Conservation (phyloP, 2,797 vertebrate genomes). For the Chiroxiphia lanceolata region DNA sequence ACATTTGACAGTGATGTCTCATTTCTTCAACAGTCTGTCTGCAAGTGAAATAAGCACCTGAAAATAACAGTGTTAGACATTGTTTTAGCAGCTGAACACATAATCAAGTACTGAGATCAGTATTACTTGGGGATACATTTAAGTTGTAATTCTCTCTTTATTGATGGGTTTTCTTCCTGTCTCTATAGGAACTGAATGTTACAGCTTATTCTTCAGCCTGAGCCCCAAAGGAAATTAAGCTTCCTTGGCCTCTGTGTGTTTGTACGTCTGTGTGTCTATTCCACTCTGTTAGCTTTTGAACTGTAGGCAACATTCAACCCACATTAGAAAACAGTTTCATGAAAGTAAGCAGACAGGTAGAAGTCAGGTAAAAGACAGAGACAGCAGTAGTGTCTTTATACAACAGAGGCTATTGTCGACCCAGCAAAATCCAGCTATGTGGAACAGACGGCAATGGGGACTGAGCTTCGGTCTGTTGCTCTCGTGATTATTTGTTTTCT, state of each 20-base stretch:
- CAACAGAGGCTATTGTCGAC: neutral
- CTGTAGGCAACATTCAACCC: neutral
- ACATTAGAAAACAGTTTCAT: neutral
- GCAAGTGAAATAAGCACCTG: neutral
- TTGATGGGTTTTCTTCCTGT: neutral
- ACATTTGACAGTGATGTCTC: neutral
- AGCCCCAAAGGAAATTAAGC: neutral
- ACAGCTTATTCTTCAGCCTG: neutral
- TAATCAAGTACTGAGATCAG: neutral
- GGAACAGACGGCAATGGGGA: neutral
- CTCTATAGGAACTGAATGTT: neutral
- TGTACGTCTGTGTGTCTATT: neutral
- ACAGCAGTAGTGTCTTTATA: neutral
- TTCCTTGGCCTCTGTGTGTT: neutral
- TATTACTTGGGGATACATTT: neutral
- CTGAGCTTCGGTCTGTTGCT: neutral
- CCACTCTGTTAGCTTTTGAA: neutral
- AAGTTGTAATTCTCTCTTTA: neutral
- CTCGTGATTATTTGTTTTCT: neutral
- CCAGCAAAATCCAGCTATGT: neutral
- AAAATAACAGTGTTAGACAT: neutral
- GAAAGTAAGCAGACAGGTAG: neutral
- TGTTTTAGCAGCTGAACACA: neutral
- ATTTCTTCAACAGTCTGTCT: neutral
- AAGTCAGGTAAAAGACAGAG: neutral